Evolutionary conservation across 2,888 invertebrate genomes (phyloP).

Genomic region (Eledone cirrhosa): DNA sequence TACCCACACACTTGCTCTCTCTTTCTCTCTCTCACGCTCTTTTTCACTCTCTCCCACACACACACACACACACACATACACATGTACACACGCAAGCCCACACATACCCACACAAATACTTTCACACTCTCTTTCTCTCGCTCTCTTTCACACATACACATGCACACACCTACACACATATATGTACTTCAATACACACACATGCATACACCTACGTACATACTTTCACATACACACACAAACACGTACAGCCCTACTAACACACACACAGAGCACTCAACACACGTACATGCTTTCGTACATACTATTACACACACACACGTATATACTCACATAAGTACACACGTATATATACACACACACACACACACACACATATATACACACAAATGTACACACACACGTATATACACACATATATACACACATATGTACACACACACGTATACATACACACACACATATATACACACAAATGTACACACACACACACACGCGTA

Average conservation of each 20-base stretch:
- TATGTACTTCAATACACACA: background rate
- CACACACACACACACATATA: background rate
- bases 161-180: background rate
- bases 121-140: background rate
- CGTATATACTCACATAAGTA: background rate
- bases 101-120: background rate
- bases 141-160: background rate
- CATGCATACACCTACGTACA: background rate
- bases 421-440: background rate
- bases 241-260: background rate
- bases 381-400: background rate
- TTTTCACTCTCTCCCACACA: no score
- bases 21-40: no score
- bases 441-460: background rate
- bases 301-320: background rate
- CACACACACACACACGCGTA: background rate
- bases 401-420: background rate
- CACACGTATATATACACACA: background rate
- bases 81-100: background rate
- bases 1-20: no score
- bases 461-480: background rate
- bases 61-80: background rate
- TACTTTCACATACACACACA: background rate
- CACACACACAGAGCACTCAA: no score
- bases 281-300: no score